A percentile compares a stretch with the other conserved stretches of the same genome.
These are phyloP conservation scores for Nipponacmea schrenckii DNA, from an alignment of 2,888 invertebrate species.

Conservation along the genomic window DNA sequence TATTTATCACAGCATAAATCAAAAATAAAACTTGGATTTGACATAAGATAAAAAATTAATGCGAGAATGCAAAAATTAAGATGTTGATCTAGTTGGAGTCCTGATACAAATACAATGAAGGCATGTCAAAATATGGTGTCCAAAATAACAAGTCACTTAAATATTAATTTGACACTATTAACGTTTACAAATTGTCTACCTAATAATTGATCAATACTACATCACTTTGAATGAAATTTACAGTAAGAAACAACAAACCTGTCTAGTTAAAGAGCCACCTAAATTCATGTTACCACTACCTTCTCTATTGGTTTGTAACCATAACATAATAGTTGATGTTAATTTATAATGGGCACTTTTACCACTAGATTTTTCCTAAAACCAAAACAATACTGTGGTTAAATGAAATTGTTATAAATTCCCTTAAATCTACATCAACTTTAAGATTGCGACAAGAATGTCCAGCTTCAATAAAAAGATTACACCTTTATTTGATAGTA, in stretches of 20 bases:
- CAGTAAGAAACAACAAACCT: constrained; percentile 72
- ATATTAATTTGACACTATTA: too few relatives aligned
- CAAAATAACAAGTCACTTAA: too few relatives aligned
- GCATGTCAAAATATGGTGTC: too few relatives aligned
- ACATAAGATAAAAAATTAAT: too few relatives aligned
- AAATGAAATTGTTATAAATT: not conserved
- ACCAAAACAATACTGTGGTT: constrained; percentile 2
- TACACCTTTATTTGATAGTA: not conserved
- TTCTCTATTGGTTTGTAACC: constrained; percentile 95
- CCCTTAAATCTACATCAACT: not conserved
- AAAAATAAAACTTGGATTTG: too few relatives aligned
- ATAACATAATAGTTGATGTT: constrained; percentile 98
- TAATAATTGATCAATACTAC: too few relatives aligned
- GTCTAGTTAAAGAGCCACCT: constrained; percentile 96
- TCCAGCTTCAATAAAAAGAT: not conserved
- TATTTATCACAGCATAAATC: too few relatives aligned
- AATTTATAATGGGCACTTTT: constrained; percentile 94
- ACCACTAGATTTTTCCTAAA: constrained; percentile 89
- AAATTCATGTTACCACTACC: constrained; percentile 99
- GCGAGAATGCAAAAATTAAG: too few relatives aligned
- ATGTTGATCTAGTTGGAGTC: too few relatives aligned
- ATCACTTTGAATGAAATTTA: too few relatives aligned
- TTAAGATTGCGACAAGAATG: not conserved
- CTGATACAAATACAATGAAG: too few relatives aligned
- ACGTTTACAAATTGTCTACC: too few relatives aligned